Percentiles rank a stretch among this genome's conserved stretches.
Conservation (phyloP, 2,888 invertebrate genomes). For the Conus canariensis region DNA sequence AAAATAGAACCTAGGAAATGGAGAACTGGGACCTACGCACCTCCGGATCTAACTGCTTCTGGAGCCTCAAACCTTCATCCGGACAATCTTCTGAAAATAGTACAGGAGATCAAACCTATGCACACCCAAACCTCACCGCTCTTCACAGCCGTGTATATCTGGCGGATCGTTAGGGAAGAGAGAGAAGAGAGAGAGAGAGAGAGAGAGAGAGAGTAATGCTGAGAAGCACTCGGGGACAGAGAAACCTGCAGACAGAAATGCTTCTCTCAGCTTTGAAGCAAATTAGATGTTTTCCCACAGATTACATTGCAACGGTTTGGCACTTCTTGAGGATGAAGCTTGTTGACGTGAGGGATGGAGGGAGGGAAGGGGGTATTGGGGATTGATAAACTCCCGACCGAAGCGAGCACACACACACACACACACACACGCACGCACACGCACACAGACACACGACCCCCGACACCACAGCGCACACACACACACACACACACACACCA, state of each 20-base stretch:
- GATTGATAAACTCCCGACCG: neutral
- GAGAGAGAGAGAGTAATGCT: too few relatives aligned
- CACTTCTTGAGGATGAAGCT: neutral
- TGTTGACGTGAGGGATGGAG: neutral
- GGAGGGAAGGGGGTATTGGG: neutral
- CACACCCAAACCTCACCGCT: too few relatives aligned
- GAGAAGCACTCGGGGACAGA: constrained; percentile 11
- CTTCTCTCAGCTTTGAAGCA: neutral
- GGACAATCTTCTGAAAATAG: too few relatives aligned
- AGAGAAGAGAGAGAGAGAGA: neutral
- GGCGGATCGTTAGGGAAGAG: neutral
- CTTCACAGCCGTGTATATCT: too few relatives aligned
- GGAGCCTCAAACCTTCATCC: too few relatives aligned
- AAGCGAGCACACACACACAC: neutral
- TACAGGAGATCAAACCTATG: too few relatives aligned
- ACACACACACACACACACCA: neutral
- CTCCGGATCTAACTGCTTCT: too few relatives aligned
- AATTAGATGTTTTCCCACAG: neutral
- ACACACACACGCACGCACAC: neutral
- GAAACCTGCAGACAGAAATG: neutral
- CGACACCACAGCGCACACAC: too few relatives aligned
- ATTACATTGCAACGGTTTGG: neutral
- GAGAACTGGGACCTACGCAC: too few relatives aligned
- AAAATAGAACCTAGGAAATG: too few relatives aligned
- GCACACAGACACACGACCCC: too few relatives aligned